These are phyloP conservation scores for Pteromalus puparum DNA, from an alignment of 1,140 invertebrate genomes.

Conservation along the genomic window DNA sequence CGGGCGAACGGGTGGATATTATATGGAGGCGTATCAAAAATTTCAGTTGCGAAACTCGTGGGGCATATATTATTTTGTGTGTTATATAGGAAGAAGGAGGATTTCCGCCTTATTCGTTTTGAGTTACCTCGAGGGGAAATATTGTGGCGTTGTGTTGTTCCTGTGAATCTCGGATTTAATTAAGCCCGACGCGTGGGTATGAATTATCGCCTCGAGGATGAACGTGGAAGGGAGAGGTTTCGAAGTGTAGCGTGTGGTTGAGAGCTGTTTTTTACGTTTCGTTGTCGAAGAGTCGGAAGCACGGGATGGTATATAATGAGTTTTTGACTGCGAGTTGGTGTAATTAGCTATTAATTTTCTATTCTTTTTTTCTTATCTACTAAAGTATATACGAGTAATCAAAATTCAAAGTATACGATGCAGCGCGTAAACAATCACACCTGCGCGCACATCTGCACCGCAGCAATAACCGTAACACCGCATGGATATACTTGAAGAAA, in stretches of 20 bases:
- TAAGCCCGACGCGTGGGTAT: conserved; percentile 61
- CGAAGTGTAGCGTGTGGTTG: background rate
- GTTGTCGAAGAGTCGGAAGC: background rate
- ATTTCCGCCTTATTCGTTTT: conserved; percentile 51
- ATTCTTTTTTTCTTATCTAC: no score
- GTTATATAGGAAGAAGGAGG: background rate
- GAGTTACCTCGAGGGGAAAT: conserved; percentile 12
- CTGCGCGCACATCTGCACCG: no score
- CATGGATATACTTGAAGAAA: no score
- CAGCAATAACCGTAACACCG: no score
- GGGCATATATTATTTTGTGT: background rate
- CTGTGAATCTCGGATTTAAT: conserved; percentile 67
- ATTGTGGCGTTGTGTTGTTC: conserved; percentile 46
- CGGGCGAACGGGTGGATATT: background rate
- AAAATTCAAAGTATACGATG: no score
- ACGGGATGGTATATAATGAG: background rate
- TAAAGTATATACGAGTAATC: no score
- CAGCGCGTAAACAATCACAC: no score
- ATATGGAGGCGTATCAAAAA: conserved; percentile 11
- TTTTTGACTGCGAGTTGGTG: background rate
- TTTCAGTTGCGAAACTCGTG: conserved; percentile 4
- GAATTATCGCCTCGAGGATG: conserved; percentile 62
- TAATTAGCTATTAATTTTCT: no score
- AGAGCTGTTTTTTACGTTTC: background rate
- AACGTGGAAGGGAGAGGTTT: background rate